These are phyloP conservation scores for Cordilura impudica DNA, from an alignment of 2,888 invertebrate species.

Conservation along the genomic window DNA sequence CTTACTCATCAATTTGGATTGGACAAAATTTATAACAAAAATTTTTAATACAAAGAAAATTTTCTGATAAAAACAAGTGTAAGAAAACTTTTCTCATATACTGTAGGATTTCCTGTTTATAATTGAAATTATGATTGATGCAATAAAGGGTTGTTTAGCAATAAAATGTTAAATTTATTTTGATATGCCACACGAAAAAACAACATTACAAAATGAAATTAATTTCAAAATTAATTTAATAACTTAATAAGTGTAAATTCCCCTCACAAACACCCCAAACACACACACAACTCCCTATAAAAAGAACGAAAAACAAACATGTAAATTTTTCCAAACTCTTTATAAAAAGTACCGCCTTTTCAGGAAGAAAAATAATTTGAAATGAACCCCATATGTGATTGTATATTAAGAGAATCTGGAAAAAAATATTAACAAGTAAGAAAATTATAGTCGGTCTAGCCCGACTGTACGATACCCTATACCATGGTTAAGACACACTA, in stretches of 20 bases:
- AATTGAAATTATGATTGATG: conserved; percentile 50
- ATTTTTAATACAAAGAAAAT: no score
- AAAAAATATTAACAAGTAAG: neutral
- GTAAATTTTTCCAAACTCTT: neutral
- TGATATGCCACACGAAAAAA: conserved; percentile 1
- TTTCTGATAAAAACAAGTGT: no score
- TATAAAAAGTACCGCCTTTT: conserved; percentile 16
- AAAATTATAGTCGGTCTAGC: no score
- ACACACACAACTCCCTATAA: neutral
- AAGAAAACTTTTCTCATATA: conserved; percentile 13
- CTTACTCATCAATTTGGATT: no score
- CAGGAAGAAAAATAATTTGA: neutral
- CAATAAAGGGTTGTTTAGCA: conserved; percentile 46
- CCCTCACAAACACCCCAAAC: neutral
- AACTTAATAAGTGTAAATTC: conserved; percentile 50
- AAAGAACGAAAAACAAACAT: neutral
- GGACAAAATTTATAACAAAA: no score
- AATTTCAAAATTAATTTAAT: conserved; percentile 41
- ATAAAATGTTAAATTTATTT: conserved; percentile 36
- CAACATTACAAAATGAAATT: neutral
- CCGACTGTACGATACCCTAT: no score
- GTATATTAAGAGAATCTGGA: neutral
- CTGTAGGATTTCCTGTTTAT: conserved; percentile 45
- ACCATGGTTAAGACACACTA: no score
- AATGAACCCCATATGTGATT: conserved; percentile 23